Conservation (phyloP, 2,797 vertebrate species). For the Echiichthys vipera region DNA sequence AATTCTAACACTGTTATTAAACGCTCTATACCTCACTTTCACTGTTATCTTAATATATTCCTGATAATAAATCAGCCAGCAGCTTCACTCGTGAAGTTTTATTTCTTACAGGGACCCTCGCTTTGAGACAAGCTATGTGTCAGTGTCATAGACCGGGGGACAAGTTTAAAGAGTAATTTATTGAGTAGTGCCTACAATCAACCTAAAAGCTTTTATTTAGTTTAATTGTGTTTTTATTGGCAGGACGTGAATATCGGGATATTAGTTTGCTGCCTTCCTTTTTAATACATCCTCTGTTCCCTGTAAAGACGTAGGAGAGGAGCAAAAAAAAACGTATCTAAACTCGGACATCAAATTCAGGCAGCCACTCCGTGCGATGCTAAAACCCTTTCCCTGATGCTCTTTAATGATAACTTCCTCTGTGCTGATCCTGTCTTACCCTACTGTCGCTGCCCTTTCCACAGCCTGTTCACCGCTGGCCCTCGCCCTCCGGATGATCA, state of each 20-base stretch:
- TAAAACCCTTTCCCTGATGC: slow-evolving; percentile 49
- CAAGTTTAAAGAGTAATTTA: slow-evolving; percentile 4
- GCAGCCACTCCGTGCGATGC: background rate
- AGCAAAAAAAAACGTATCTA: background rate
- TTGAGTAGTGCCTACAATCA: background rate
- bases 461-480: slow-evolving; percentile 36
- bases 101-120: slow-evolving; percentile 13
- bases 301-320: too few relatives aligned
- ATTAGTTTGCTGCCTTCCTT: too few relatives aligned
- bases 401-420: slow-evolving; percentile 53
- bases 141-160: background rate
- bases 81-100: slow-evolving; percentile 5
- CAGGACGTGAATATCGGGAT: too few relatives aligned
- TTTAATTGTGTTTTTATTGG: too few relatives aligned
- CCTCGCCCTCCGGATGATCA: slow-evolving; percentile 45
- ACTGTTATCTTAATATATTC: slow-evolving; percentile 5
- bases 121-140: background rate
- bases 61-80: slow-evolving; percentile 15
- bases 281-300: background rate
- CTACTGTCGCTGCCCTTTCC: slow-evolving; percentile 52
- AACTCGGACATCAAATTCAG: slow-evolving; percentile 19
- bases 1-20: slow-evolving; percentile 13
- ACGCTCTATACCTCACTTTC: background rate
- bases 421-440: slow-evolving; percentile 64
- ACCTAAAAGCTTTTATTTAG: slow-evolving; percentile 13